A percentile compares a stretch with the other conserved stretches of the same genome.
These are phyloP conservation scores for Synergus gifuensis DNA, from an alignment of 2,888 invertebrate genomes.

Conservation along the genomic window DNA sequence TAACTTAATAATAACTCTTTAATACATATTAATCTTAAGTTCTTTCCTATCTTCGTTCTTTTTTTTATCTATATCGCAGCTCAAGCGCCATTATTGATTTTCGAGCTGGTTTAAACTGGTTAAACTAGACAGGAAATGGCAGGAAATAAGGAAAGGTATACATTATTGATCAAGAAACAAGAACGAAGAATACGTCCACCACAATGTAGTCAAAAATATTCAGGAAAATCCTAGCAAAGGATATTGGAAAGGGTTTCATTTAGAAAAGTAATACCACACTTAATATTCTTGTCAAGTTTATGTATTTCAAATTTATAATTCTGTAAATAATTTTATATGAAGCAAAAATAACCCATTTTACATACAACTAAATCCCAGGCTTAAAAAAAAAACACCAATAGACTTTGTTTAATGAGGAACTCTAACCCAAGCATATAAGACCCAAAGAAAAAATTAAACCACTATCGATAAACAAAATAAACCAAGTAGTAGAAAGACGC, in stretches of 20 bases:
- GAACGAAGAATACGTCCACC: not conserved
- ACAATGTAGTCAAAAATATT: not conserved
- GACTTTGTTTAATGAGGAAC: not conserved
- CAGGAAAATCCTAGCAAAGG: not conserved
- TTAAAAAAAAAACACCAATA: not conserved
- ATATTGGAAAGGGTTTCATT: not conserved
- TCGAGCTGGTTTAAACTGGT: not conserved
- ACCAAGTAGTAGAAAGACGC: not conserved
- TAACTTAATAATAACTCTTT: no score
- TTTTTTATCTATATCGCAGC: not conserved
- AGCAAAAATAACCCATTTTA: not conserved
- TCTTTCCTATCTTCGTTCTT: no score
- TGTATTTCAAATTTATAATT: conserved; percentile 5
- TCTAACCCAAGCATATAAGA: not conserved
- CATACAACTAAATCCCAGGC: conserved; percentile 5
- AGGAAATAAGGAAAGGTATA: not conserved
- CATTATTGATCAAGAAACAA: not conserved
- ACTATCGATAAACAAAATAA: not conserved
- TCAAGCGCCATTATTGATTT: not conserved
- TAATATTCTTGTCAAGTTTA: conserved; percentile 46
- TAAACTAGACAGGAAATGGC: not conserved
- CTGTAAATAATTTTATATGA: not conserved
- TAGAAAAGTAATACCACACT: not conserved
- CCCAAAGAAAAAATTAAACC: not conserved
- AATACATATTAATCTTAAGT: no score